These are phyloP conservation scores for Enteromius thamalakanensis DNA, from an alignment of 2,797 vertebrate genomes.

Conservation along the genomic window DNA sequence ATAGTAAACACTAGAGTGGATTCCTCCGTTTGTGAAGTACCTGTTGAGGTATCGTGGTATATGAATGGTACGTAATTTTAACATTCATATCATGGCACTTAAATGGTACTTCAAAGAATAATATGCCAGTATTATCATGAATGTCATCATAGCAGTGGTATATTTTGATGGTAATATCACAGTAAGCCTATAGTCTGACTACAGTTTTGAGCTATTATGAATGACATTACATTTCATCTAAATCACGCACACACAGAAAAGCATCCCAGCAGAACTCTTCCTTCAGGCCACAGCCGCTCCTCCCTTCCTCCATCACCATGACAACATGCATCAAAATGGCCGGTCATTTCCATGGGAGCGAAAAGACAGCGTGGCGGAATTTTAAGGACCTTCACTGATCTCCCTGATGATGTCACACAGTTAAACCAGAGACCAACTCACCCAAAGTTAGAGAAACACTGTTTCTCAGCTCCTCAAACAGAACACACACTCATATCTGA, in stretches of 20 bases:
- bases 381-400: slow-evolving; percentile 30
- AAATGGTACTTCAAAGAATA: slow-evolving; percentile 1
- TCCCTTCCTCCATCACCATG: slow-evolving; percentile 54
- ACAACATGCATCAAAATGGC: slow-evolving; percentile 59
- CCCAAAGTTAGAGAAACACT: background rate
- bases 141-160: background rate
- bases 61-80: background rate
- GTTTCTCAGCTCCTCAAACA: background rate
- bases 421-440: background rate
- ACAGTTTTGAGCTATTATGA: background rate
- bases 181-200: background rate
- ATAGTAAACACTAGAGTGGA: background rate
- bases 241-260: slow-evolving; percentile 2
- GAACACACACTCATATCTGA: background rate
- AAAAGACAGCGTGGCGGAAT: slow-evolving; percentile 39
- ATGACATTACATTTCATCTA: background rate
- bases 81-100: background rate
- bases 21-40: background rate
- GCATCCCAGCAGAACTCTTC: slow-evolving; percentile 17
- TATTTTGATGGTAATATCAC: background rate
- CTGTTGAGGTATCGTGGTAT: background rate
- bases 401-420: background rate
- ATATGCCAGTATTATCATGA: background rate
- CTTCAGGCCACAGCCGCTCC: slow-evolving; percentile 35
- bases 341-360: slow-evolving; percentile 43